These are phyloP conservation scores for Collichthys lucidus DNA, from an alignment of 2,113 vertebrate genomes.

Conservation along the genomic window DNA sequence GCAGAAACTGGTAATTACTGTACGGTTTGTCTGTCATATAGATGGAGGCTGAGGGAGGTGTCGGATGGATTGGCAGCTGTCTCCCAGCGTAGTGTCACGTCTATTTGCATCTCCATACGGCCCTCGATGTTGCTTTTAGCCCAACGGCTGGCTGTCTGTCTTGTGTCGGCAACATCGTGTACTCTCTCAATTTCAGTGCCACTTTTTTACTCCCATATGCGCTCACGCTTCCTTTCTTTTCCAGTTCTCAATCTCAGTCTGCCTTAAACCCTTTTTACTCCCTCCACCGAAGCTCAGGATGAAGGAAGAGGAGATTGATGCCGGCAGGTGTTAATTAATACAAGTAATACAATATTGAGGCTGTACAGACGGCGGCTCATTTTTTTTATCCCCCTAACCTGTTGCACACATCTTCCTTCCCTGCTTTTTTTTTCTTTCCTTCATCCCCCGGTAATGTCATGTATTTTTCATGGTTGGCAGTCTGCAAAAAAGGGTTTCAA, in stretches of 20 bases:
- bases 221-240: neutral
- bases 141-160: slow-evolving; percentile 42
- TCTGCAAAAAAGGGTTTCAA: slow-evolving; percentile 55
- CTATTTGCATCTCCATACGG: slow-evolving; percentile 46
- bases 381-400: neutral
- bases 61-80: slow-evolving; percentile 45
- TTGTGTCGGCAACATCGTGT: slow-evolving; percentile 25
- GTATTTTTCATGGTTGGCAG: slow-evolving; percentile 51
- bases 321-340: neutral
- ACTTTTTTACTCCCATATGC: slow-evolving; percentile 22
- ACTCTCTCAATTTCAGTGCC: slow-evolving; percentile 30
- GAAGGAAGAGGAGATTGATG: slow-evolving; percentile 9
- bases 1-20: slow-evolving; percentile 44
- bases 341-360: neutral
- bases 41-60: slow-evolving; percentile 8
- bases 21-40: slow-evolving; percentile 46
- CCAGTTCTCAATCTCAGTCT: neutral
- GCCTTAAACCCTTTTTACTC: neutral
- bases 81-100: slow-evolving; percentile 27
- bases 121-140: slow-evolving; percentile 30
- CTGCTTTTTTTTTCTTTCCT: slow-evolving; percentile 12
- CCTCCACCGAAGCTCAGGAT: neutral
- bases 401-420: slow-evolving; percentile 8
- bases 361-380: neutral
- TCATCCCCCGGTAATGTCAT: slow-evolving; percentile 19